phyloP scores from a whole-genome alignment of 2,797 vertebrate genomes.

The Perodicticus potto region DNA sequence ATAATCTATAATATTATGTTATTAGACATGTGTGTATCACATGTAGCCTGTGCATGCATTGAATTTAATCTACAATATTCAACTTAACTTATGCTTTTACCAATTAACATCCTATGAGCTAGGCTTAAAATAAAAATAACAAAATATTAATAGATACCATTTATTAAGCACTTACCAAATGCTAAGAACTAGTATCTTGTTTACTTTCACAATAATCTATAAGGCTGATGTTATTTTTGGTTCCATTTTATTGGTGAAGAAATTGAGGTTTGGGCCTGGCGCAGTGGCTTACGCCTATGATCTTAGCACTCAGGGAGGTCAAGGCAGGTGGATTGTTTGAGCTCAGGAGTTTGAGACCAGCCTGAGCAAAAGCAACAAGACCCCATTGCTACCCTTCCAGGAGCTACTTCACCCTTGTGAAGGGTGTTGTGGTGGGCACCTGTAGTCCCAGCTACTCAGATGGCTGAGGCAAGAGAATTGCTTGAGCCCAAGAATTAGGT shows the following conservation, averaged over 20 bases:
- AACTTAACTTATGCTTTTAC: neutral
- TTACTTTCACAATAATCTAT: neutral
- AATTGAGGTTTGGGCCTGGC: neutral
- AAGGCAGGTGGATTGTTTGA: no score
- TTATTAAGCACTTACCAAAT: neutral
- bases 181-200: neutral
- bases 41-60: neutral
- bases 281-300: no score
- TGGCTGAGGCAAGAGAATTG: no score
- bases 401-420: no score
- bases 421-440: no score
- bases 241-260: neutral
- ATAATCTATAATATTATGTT: neutral
- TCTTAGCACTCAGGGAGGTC: no score
- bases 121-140: conserved; percentile 12
- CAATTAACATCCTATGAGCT: neutral
- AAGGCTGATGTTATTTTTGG: neutral
- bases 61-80: conserved; percentile 3
- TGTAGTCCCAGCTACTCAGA: no score
- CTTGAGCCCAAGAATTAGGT: no score
- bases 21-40: neutral
- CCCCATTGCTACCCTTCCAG: no score
- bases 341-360: no score
- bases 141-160: neutral
- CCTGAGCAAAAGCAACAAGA: no score